Evolutionary conservation across 2,113 vertebrate species (phyloP), one percentile per base, ranked within the genome.

Genomic region (Craseonycteris thonglongyai): DNA sequence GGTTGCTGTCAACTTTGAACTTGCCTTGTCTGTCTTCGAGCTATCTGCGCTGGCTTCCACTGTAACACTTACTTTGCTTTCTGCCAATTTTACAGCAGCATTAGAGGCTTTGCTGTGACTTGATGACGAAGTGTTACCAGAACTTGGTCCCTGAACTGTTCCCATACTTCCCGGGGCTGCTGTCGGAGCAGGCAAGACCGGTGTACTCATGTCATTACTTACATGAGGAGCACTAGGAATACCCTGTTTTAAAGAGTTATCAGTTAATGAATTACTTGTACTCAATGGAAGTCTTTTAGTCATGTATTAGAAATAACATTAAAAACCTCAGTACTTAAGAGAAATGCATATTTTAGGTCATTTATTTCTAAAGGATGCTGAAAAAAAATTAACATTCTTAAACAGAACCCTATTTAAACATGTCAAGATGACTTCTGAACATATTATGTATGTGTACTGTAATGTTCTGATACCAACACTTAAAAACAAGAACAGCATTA

Each of bases 11-110:
- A 96, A 96, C 95, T 95, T 96, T 91, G 96, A 96, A 98, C 98
- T 98, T 98, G 98, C 99, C 99, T 99, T 99, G 97, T 99, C 99
- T 96, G 99, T 99, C 98, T 99, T 99, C 4, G 99, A 99, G 98
- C 99, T 99, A 98, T 99, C 99, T 61, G 99, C 98, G 47, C 98
- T 99, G 97, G 99, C 99, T 98, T 98, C 99, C 97, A 98, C 98
- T 6, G 98, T 98, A 56, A 98, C 97, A 92, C 95, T 98, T 97
- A 98, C 98, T 98, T 98, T 99, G 97, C 97, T 98, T 88, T 98
- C 97, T 96, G 98, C 97, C 95, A 97, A 0, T 97, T 98, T 99
- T 96, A 98, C 98, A 91, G 99, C 98, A 95, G 99, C 94, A 79
- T 97, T 98, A 95, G 98, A 97, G 84, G 97, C 96, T 97, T 98